Conservation (phyloP, 1,140 invertebrate species). For the Drosophila bocqueti region DNA sequence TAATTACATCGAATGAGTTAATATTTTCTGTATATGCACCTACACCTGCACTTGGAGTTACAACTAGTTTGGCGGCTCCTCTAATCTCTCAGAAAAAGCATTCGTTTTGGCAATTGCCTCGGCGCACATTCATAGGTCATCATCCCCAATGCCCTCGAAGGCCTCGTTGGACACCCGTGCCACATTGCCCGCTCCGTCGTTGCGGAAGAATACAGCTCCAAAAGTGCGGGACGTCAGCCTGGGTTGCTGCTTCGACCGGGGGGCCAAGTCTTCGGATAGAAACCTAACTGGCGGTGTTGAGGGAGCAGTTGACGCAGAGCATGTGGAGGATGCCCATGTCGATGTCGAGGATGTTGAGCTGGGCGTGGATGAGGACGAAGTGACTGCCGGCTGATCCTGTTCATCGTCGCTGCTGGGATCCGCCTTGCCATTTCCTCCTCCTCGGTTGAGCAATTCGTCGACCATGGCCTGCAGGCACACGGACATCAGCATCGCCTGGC, state of each 20-base stretch:
- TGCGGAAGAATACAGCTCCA: constrained; percentile 87
- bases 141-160: constrained; percentile 95
- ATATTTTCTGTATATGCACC: constrained; percentile 18
- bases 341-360: constrained; percentile 84
- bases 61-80: constrained; percentile 37
- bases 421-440: constrained; percentile 86
- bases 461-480: constrained; percentile 97
- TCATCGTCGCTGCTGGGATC: constrained; percentile 65
- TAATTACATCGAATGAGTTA: constrained; percentile 30
- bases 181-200: constrained; percentile 83
- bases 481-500: constrained; percentile 97
- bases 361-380: constrained; percentile 61
- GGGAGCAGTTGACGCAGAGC: constrained; percentile 83
- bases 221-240: constrained; percentile 84
- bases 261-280: constrained; percentile 70
- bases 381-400: constrained; percentile 50
- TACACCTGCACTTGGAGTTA: constrained; percentile 11
- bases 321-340: constrained; percentile 50
- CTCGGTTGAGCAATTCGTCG: constrained; percentile 93
- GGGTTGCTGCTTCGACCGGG: constrained; percentile 80
- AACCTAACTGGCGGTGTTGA: constrained; percentile 78
- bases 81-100: constrained; percentile 25
- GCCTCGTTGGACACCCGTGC: constrained; percentile 90
- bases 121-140: constrained; percentile 88
- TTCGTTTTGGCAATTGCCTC: constrained; percentile 30